These are phyloP conservation scores for Pseudorhombus dupliciocellatus DNA, from an alignment of 2,113 vertebrate genomes.

Conservation along the genomic window DNA sequence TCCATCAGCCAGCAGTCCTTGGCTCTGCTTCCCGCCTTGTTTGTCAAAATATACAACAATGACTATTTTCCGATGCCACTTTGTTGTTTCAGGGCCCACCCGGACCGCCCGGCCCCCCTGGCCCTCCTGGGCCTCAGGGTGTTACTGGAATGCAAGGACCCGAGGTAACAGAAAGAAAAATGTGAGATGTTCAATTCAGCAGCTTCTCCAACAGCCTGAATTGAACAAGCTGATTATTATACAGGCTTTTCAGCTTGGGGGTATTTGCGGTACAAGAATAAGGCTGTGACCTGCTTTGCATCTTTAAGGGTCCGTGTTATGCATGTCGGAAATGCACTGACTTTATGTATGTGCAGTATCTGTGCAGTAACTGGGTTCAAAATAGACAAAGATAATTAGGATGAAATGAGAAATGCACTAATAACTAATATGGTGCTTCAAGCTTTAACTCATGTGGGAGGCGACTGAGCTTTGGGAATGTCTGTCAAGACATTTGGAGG, in stretches of 20 bases:
- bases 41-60: conserved; percentile 1
- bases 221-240: conserved; percentile 51
- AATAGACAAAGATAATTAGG: conserved; percentile 21
- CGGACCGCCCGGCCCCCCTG: conserved; percentile 86
- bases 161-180: conserved; percentile 81
- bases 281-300: conserved; percentile 64
- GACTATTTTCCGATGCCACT: neutral
- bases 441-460: conserved; percentile 54
- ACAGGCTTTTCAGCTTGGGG: conserved; percentile 60
- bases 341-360: conserved; percentile 1
- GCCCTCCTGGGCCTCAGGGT: conserved; percentile 88
- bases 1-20: conserved; percentile 29
- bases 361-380: conserved; percentile 29
- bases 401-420: conserved; percentile 47
- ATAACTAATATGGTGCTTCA: conserved; percentile 49
- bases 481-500: conserved; percentile 76
- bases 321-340: conserved; percentile 60
- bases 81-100: conserved; percentile 85
- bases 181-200: conserved; percentile 53
- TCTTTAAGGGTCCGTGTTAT: conserved; percentile 38
- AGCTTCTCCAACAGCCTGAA: conserved; percentile 42
- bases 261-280: conserved; percentile 41
- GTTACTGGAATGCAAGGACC: conserved; percentile 84
- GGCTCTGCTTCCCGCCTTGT: neutral
- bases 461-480: conserved; percentile 61